These are phyloP conservation scores for Drosophila neocordata DNA, from an alignment of 1,140 invertebrate species.

Conservation along the genomic window DNA sequence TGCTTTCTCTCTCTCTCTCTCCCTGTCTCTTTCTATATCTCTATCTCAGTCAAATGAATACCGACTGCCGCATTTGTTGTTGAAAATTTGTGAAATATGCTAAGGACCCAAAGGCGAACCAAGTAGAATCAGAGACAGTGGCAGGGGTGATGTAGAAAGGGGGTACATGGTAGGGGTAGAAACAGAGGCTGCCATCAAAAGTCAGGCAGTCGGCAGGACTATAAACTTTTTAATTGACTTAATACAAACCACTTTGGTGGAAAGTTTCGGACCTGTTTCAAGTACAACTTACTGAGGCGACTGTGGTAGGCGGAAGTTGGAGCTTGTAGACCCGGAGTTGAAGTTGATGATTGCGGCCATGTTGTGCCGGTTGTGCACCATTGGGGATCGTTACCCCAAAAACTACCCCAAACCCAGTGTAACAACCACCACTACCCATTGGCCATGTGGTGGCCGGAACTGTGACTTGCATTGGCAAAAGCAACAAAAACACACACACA, in stretches of 20 bases:
- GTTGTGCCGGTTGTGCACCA: constrained; percentile 52
- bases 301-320: constrained; percentile 17
- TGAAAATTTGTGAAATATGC: constrained; percentile 72
- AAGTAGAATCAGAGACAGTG: constrained; percentile 29
- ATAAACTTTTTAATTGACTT: constrained; percentile 82
- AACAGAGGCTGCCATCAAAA: constrained; percentile 49
- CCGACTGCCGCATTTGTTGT: constrained; percentile 27
- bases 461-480: constrained; percentile 74
- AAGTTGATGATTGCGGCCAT: constrained; percentile 77
- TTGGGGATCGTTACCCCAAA: constrained; percentile 3
- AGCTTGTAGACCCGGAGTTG: constrained; percentile 31
- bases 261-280: constrained; percentile 79
- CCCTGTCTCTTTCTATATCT: not conserved
- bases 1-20: not conserved
- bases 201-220: constrained; percentile 77
- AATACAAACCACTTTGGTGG: constrained; percentile 80
- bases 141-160: not conserved
- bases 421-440: not conserved
- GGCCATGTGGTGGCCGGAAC: constrained; percentile 40
- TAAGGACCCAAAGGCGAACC: constrained; percentile 39
- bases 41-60: constrained; percentile 55
- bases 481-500: constrained; percentile 29
- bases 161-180: constrained; percentile 12
- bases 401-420: not conserved
- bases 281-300: constrained; percentile 63